Base-by-base conservation (phyloP, 2,888 invertebrate genomes). In the Pammene aurita region DNA sequence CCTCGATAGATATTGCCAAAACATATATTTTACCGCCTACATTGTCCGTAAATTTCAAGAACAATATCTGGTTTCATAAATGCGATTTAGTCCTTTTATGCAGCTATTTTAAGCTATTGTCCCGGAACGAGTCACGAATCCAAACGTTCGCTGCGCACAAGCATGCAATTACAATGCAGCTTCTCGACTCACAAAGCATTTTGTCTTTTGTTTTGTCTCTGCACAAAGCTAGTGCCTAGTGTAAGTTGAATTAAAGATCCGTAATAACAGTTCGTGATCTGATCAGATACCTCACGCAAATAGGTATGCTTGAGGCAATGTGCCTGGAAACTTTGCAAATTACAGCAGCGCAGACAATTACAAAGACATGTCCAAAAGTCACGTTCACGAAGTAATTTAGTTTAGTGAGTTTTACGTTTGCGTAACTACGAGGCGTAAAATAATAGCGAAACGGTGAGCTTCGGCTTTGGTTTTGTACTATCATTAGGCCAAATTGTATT, bases 311-410 rank as follows among this genome's bases (percentile, higher is more conserved):
- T 6, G 9, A 38, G 7, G 2, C 38, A 38, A 35, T 35, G 38
- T 9, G 38, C 38, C 6, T 6, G 0, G 26, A 26, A 54, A 6
- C 57, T 44, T 26, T 50, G 48, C 4, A 48, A 26, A 52, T 54
- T 13, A 26, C 7, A 46, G n/a, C 52, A 52, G 13, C 52, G 5
- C 5, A 56, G 16, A 52, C 62, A 18, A 41, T 50, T 50, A 41
- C 62, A 52, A 52, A 50, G 50, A 18, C 41, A 52, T 62, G 26
- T 41, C 62, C 52, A 52, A 62, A 62, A 62, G 62, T 62, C 62
- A 62, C 62, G 62, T 62, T 62, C 41, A n/a, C 26, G 5, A 9
- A 9, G 62, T 62, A 62, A 52, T 62, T 62, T 62, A 52, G 50
- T 52, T 50, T 41, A 26, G 50, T 57, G 41, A 11, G 26, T 5